phyloP scores from a whole-genome alignment of 2,888 invertebrate genomes.

The Enchytraeus crypticus region DNA sequence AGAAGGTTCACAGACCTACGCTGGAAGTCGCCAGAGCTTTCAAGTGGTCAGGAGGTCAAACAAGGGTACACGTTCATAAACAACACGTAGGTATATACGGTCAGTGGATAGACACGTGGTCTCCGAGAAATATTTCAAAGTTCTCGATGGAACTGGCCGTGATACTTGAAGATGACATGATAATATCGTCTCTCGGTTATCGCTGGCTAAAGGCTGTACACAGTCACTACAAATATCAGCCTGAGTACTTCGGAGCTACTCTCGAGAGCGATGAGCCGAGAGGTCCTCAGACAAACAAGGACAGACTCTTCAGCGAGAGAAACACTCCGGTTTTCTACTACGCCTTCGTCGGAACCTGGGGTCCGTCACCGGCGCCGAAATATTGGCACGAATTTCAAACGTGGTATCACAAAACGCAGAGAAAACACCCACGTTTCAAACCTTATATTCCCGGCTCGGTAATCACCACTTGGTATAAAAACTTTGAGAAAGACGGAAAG shows the following conservation, averaged over 20 bases:
- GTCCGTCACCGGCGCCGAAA: constrained; percentile 5
- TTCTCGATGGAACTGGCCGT: constrained; percentile 31
- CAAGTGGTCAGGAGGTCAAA: not conserved
- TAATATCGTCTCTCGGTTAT: constrained; percentile 33
- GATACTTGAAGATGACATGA: constrained; percentile 37
- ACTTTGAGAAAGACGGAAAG: constrained; percentile 1
- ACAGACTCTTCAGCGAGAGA: not conserved
- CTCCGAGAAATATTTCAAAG: constrained; percentile 16
- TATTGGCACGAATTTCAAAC: constrained; percentile 12
- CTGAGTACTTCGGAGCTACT: constrained; percentile 30
- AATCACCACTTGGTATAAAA: constrained; percentile 21
- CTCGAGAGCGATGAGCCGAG: constrained; percentile 30
- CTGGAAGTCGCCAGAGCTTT: constrained; percentile 15
- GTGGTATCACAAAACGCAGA: constrained; percentile 8
- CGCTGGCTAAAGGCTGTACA: constrained; percentile 34
- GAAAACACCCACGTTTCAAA: not conserved
- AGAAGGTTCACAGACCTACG: constrained; percentile 15
- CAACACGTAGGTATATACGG: constrained; percentile 28
- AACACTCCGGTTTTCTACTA: constrained; percentile 13
- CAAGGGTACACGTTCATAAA: constrained; percentile 22
- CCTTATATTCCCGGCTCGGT: constrained; percentile 20
- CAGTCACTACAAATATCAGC: constrained; percentile 26
- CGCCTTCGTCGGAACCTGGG: constrained; percentile 14
- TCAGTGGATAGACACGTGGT: constrained; percentile 34
- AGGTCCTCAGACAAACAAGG: constrained; percentile 16